Base-by-base conservation (phyloP, 2,113 vertebrate genomes). In the Sturnus vulgaris region DNA sequence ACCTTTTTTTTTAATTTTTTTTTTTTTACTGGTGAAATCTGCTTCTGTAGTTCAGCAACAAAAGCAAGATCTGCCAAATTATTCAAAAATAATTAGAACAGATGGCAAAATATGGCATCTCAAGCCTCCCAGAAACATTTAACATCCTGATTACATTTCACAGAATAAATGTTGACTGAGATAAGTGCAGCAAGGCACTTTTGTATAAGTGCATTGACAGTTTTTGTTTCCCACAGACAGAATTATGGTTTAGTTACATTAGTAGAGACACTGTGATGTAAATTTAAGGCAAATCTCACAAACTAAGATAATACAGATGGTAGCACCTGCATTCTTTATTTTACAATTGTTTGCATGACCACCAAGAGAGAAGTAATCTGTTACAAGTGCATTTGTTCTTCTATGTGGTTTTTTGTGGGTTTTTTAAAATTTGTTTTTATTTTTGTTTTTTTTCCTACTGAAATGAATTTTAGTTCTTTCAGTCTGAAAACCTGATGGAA, bases 51-150 rank as follows among this genome's bases (percentile, higher is more conserved):
- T 93, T 92, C 68, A 87, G 56, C 33, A 75, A 79, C 73, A 85
- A 95, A 87, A 79, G 42, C 31, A 64, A 56, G 31, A 92, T 76
- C 61, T 91, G 71, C 78, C 93, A 94, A 82, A 93, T 91, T 93
- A 95, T 86, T 97, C 60, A 93, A 56, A 94, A 93, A 77, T 91
- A 90, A 94, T 94, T 90, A 91, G 90, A 96, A 91, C 95, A 97
- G 95, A 95, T 96, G 95, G 96, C 79, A 91, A 95, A 94, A 73
- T 75, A 78, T 82, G 61, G 78, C 83, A 95, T 56, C 61, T 88
- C 78, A 90, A 93, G 60, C 50, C 31, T 95, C 86, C 77, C 86
- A 88, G 83, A 92, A 94, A 72, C 76, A 92, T 82, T 89, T 92
- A 95, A 88, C 50, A 73, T 88, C 81, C 78, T 72, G 80, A 91